These are phyloP conservation scores for Paradoxurus hermaphroditus DNA, from an alignment of 2,113 vertebrate genomes.

Conservation along the genomic window DNA sequence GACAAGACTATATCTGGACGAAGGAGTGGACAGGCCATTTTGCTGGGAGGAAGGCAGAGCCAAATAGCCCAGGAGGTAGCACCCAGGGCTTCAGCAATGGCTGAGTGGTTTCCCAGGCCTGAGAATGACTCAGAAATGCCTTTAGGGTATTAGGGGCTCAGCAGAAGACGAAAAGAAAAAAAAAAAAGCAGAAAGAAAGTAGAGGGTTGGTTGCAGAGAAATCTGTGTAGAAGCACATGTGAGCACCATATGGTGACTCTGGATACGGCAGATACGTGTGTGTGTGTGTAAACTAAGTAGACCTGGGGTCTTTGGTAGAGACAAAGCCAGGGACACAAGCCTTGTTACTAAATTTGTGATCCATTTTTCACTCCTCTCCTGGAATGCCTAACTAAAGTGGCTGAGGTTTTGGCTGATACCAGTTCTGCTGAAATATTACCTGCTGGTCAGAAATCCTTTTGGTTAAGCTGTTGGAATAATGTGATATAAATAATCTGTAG, in stretches of 20 bases:
- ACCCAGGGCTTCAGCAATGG: rapidly evolving
- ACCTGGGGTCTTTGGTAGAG: not conserved
- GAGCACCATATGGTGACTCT: not conserved
- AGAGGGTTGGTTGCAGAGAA: not conserved
- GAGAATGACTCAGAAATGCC: not conserved
- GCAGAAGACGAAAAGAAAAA: not conserved
- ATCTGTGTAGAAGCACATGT: not conserved
- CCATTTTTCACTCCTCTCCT: not conserved
- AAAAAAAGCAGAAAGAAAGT: not conserved
- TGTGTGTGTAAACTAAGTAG: not conserved
- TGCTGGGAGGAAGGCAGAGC: not conserved
- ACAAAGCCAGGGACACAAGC: not conserved
- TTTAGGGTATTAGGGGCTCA: not conserved
- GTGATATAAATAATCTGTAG: not conserved
- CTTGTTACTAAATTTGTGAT: not conserved
- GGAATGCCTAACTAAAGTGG: not conserved
- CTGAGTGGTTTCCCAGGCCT: not conserved
- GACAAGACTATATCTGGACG: rapidly evolving
- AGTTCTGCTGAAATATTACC: not conserved
- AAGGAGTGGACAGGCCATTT: not conserved
- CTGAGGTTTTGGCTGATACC: not conserved
- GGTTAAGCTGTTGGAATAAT: not conserved
- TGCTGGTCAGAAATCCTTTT: not conserved
- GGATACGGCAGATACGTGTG: rapidly evolving
- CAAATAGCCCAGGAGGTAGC: not conserved